Percentiles rank a stretch among this genome's conserved stretches.
Evolutionary conservation across 2,888 invertebrate genomes (phyloP).

Genomic region (Matsumyia berberina): DNA sequence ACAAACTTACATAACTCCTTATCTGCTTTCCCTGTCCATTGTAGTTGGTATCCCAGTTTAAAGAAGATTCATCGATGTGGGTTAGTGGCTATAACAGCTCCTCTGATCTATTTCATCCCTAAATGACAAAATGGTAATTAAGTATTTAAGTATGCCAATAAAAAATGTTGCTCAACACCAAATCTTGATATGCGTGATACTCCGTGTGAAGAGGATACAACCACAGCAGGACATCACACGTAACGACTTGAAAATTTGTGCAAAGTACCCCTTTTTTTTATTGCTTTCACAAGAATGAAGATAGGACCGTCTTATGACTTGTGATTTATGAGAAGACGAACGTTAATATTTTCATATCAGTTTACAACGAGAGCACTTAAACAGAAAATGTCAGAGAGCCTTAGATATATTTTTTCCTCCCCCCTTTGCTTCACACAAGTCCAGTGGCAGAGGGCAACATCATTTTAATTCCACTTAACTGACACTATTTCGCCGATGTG

Average conservation of each 20-base stretch:
- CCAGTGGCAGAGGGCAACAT: background rate
- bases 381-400: background rate
- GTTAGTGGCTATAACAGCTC: background rate
- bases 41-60: too few relatives aligned
- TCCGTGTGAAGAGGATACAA: background rate
- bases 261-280: conserved; percentile 14
- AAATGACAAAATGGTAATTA: background rate
- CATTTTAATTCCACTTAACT: conserved; percentile 2
- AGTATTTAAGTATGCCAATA: conserved; percentile 1
- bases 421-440: background rate
- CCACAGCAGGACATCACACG: conserved; percentile 7
- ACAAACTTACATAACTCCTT: too few relatives aligned
- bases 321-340: conserved; percentile 30
- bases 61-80: too few relatives aligned
- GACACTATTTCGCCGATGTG: conserved; percentile 1
- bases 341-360: conserved; percentile 44
- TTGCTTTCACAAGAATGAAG: conserved; percentile 13
- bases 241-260: conserved; percentile 27
- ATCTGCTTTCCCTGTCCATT: too few relatives aligned
- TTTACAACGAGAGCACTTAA: background rate
- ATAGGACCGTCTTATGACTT: conserved; percentile 25
- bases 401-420: background rate
- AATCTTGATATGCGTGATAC: conserved; percentile 17
- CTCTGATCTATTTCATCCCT: background rate
- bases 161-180: background rate